Percentiles rank a stretch among this genome's conserved stretches.
Conservation (phyloP, 2,113 vertebrate species). For the Megaceryle torquata region DNA sequence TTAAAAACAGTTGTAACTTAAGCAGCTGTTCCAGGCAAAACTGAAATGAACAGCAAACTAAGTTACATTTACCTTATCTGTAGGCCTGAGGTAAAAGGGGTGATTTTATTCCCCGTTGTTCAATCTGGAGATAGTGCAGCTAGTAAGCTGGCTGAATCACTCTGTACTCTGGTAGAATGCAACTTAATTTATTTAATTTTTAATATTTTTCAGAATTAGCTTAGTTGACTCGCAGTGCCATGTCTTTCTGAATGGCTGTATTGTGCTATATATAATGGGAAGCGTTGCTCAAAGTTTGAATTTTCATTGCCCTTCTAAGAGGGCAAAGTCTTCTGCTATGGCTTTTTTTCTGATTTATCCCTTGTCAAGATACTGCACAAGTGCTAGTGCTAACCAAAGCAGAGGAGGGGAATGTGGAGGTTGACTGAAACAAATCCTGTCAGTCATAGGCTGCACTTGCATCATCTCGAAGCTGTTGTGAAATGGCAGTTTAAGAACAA, state of each 20-base stretch:
- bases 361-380: background rate
- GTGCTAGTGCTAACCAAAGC: background rate
- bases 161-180: background rate
- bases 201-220: background rate
- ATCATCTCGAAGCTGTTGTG: background rate
- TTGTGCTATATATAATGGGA: background rate
- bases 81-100: background rate
- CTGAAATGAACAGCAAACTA: background rate
- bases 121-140: background rate
- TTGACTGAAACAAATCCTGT: background rate
- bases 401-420: rapidly evolving
- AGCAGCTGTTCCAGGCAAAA: background rate
- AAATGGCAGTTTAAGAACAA: background rate
- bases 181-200: background rate
- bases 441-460: background rate
- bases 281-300: background rate
- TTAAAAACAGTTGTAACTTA: background rate
- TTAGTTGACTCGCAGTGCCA: background rate
- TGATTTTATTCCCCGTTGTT: background rate
- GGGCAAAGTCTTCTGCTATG: background rate
- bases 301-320: background rate
- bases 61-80: background rate
- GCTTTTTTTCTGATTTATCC: background rate
- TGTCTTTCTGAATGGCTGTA: background rate
- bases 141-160: background rate